Evolutionary conservation across 2,797 vertebrate genomes (phyloP).

Genomic region (Helicolenus hilgendorfi): DNA sequence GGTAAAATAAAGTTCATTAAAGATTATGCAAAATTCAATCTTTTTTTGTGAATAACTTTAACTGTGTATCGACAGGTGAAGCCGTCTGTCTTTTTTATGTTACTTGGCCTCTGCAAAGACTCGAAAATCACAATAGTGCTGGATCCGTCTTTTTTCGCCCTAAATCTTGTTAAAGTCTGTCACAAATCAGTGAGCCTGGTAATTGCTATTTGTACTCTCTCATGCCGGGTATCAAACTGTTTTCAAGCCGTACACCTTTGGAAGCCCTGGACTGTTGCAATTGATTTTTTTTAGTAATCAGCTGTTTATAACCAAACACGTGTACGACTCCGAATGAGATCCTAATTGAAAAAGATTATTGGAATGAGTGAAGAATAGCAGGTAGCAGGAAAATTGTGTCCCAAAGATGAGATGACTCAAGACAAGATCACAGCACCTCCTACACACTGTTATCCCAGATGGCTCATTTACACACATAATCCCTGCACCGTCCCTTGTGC

Average conservation of each 20-base stretch:
- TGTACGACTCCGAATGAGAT: constrained; percentile 15
- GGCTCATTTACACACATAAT: constrained; percentile 28
- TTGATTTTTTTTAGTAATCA: constrained; percentile 65
- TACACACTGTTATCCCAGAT: constrained; percentile 43
- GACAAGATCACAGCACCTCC: constrained; percentile 44
- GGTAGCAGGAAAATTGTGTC: constrained; percentile 21
- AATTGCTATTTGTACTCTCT: constrained; percentile 77
- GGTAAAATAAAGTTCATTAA: background rate
- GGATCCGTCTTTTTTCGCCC: constrained; percentile 61
- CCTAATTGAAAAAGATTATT: constrained; percentile 22
- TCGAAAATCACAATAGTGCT: constrained; percentile 64
- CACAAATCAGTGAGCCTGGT: constrained; percentile 81
- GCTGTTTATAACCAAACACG: constrained; percentile 35
- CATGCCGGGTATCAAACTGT: constrained; percentile 52
- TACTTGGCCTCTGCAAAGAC: constrained; percentile 23
- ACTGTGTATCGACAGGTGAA: background rate
- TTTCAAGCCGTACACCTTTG: constrained; percentile 51
- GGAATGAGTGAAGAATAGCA: constrained; percentile 13
- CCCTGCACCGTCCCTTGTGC: background rate
- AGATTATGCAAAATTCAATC: background rate
- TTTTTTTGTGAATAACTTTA: background rate
- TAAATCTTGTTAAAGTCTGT: constrained; percentile 79
- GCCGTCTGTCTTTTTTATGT: constrained; percentile 3
- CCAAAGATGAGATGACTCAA: constrained; percentile 37
- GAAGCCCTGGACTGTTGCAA: constrained; percentile 46